Conservation (phyloP, 2,113 vertebrate species). For the Eonycteris spelaea region DNA sequence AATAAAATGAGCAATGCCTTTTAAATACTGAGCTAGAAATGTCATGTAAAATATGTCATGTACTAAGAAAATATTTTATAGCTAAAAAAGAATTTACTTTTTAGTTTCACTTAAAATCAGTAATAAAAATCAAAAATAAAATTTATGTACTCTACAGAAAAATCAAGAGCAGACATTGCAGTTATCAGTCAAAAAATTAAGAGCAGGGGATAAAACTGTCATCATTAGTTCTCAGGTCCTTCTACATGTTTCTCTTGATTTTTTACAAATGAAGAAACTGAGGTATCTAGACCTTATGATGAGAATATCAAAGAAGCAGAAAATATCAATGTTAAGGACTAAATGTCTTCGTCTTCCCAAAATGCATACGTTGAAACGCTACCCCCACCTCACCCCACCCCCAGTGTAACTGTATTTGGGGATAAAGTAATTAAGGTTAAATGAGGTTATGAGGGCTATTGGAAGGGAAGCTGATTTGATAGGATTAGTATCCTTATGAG, state of each 20-base stretch:
- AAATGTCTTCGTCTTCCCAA: background rate
- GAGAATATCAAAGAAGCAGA: background rate
- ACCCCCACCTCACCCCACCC: background rate
- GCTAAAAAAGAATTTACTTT: background rate
- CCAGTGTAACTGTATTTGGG: background rate
- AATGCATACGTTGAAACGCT: background rate
- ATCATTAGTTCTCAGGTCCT: background rate
- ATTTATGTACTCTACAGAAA: background rate
- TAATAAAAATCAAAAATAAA: constrained; percentile 32
- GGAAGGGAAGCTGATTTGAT: background rate
- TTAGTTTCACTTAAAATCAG: constrained; percentile 12
- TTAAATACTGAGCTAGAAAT: background rate
- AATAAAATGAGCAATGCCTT: background rate
- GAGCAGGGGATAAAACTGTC: background rate
- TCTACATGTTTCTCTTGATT: constrained; percentile 29
- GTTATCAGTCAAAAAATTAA: constrained; percentile 46
- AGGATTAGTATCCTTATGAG: background rate
- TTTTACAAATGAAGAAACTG: constrained; percentile 40
- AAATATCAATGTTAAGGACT: background rate
- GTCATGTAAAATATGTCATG: background rate
- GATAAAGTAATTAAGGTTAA: background rate
- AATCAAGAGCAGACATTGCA: background rate
- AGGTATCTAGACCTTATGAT: background rate
- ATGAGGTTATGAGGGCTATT: background rate
- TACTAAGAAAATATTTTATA: background rate